Conservation (phyloP, 2,113 vertebrate genomes). For the Gopherus flavomarginatus region DNA sequence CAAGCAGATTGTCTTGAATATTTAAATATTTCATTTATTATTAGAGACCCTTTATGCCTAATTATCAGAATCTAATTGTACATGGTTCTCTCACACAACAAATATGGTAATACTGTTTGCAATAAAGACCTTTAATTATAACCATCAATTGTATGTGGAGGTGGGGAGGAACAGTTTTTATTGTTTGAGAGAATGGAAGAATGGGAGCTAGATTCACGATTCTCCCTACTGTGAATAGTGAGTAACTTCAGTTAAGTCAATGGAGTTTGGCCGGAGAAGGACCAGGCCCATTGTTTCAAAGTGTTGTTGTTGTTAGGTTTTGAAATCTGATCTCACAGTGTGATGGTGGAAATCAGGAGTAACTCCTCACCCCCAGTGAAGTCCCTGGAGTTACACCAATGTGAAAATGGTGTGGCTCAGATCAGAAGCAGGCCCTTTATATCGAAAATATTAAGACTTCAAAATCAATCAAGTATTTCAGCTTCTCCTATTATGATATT, state of each 20-base stretch:
- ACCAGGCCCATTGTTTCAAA: not conserved
- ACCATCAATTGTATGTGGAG: not conserved
- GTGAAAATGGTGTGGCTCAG: not conserved
- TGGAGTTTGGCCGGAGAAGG: not conserved
- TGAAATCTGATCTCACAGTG: not conserved
- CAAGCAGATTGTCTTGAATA: not conserved
- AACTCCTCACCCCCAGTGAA: not conserved
- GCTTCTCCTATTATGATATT: not conserved
- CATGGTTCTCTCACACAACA: not conserved
- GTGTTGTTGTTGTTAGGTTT: not conserved
- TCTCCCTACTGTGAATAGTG: not conserved
- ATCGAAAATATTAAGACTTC: not conserved
- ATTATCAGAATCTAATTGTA: not conserved
- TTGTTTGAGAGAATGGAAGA: not conserved
- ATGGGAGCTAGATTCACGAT: not conserved
- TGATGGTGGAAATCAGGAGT: not conserved
- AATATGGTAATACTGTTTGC: not conserved
- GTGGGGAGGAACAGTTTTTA: not conserved
- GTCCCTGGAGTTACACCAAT: not conserved
- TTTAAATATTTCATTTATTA: not conserved
- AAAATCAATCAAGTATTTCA: not conserved
- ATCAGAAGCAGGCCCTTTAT: not conserved
- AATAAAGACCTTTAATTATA: not conserved
- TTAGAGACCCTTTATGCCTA: not conserved
- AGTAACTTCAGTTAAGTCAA: not conserved